These are phyloP conservation scores for Agrilus mali DNA, from an alignment of 2,888 invertebrate genomes.

Conservation along the genomic window DNA sequence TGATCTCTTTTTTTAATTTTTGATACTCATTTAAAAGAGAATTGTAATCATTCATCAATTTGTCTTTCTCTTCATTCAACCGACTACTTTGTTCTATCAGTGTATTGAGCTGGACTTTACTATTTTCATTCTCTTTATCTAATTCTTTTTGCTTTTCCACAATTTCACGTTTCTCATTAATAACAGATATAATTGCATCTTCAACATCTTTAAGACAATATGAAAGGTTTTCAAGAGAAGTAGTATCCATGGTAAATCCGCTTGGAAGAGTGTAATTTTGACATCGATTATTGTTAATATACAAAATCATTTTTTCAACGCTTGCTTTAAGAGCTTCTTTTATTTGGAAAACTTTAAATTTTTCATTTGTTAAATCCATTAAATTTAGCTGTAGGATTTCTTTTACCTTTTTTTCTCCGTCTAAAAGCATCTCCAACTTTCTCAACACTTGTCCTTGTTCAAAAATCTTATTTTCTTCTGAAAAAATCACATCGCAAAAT, in stretches of 20 bases:
- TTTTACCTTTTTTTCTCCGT: constrained; percentile 11
- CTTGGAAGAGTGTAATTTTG: too few species aligned
- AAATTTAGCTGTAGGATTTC: constrained; percentile 12
- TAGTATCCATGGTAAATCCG: too few species aligned
- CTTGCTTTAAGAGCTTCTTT: constrained; percentile 2
- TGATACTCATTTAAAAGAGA: constrained; percentile 16
- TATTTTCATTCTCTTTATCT: constrained; percentile 17
- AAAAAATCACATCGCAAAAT: constrained; percentile 17
- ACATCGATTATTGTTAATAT: too few species aligned
- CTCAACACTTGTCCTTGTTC: constrained; percentile 6
- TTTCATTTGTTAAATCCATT: constrained; percentile 10
- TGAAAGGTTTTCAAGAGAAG: too few species aligned
- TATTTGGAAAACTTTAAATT: constrained; percentile 8
- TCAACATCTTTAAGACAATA: constrained; percentile 11
- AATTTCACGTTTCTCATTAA: constrained; percentile 7
- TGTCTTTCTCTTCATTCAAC: constrained; percentile 9
- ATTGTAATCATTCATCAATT: constrained; percentile 20
- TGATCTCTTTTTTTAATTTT: constrained; percentile 12
- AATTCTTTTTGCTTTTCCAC: constrained; percentile 12
- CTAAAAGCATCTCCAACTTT: constrained; percentile 8
- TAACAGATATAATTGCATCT: constrained; percentile 10
- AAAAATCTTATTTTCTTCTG: constrained; percentile 15
- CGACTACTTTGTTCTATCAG: constrained; percentile 18
- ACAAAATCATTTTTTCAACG: background rate
- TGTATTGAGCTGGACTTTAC: constrained; percentile 19